A percentile compares a stretch with the other conserved stretches of the same genome.
Evolutionary conservation across 2,797 vertebrate genomes (phyloP).

Genomic region (Leuciscus waleckii): DNA sequence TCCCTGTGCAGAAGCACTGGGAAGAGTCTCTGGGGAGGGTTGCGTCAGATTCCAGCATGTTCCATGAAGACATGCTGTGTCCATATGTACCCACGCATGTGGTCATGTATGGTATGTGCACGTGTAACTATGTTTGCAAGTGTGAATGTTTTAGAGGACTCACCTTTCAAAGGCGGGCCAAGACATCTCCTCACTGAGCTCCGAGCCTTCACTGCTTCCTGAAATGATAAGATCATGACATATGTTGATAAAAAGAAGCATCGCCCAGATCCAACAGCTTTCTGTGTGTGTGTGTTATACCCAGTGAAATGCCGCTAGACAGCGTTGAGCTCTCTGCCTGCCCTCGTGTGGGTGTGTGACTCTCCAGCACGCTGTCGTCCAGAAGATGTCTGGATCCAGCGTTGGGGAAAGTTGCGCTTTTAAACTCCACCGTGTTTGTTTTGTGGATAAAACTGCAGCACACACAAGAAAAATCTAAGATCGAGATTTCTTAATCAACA

Average conservation of each 20-base stretch:
- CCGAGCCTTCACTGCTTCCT: conserved; percentile 99
- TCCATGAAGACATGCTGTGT: conserved; percentile 27
- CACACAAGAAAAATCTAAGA: not conserved
- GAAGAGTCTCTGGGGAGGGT: not conserved
- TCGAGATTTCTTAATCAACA: too few species aligned
- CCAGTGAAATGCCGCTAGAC: conserved; percentile 97
- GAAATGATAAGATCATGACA: conserved; percentile 17
- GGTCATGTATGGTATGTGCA: conserved; percentile 9
- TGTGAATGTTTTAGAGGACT: conserved; percentile 49
- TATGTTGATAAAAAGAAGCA: not conserved
- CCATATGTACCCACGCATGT: conserved; percentile 24
- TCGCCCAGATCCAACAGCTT: not conserved
- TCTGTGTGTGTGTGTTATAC: conserved; percentile 68
- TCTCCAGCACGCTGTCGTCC: conserved; percentile 98
- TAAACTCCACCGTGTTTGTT: conserved; percentile 95
- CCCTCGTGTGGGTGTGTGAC: conserved; percentile 88
- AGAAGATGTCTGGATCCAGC: conserved; percentile 93
- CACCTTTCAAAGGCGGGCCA: conserved; percentile 99
- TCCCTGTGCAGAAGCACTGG: not conserved
- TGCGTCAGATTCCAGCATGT: conserved; percentile 20
- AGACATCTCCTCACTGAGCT: conserved; percentile 96
- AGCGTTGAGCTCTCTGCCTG: conserved; percentile 97
- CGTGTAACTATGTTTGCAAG: not conserved
- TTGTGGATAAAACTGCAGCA: conserved; percentile 93
- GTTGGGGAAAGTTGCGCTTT: conserved; percentile 97